phyloP scores from a whole-genome alignment of 2,113 vertebrate species.

The Limanda limanda region DNA sequence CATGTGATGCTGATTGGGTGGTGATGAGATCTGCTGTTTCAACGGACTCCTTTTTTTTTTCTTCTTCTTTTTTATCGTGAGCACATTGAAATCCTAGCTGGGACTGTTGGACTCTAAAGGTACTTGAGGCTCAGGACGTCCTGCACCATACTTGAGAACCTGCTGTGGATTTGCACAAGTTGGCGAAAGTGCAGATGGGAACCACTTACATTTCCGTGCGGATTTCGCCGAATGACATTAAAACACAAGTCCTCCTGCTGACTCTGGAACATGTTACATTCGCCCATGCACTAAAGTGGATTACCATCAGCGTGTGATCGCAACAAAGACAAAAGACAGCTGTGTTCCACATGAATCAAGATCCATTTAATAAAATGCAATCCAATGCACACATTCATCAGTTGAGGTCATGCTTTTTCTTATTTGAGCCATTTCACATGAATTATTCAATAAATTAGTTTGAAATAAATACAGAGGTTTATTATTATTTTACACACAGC shows the following conservation, averaged over 20 bases:
- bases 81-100: conserved; percentile 26
- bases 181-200: not conserved
- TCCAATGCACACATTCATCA: conserved; percentile 74
- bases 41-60: not conserved
- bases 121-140: conserved; percentile 33
- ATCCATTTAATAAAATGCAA: conserved; percentile 81
- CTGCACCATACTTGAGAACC: conserved; percentile 38
- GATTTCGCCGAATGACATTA: not conserved
- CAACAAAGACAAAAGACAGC: conserved; percentile 33
- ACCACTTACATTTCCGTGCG: conserved; percentile 8
- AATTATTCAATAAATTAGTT: conserved; percentile 75
- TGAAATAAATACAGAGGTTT: conserved; percentile 72
- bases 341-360: conserved; percentile 63
- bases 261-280: conserved; percentile 19
- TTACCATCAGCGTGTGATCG: conserved; percentile 5
- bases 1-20: not conserved
- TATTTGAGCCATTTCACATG: conserved; percentile 57
- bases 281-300: conserved; percentile 13
- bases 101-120: conserved; percentile 22
- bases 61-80: not conserved
- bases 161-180: conserved; percentile 69
- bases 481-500: conserved; percentile 59
- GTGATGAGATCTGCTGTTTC: no score
- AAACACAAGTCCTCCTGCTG: conserved; percentile 3
- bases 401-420: conserved; percentile 73